Conservation (phyloP, 2,113 vertebrate genomes). For the Gallinago jamesoni region DNA sequence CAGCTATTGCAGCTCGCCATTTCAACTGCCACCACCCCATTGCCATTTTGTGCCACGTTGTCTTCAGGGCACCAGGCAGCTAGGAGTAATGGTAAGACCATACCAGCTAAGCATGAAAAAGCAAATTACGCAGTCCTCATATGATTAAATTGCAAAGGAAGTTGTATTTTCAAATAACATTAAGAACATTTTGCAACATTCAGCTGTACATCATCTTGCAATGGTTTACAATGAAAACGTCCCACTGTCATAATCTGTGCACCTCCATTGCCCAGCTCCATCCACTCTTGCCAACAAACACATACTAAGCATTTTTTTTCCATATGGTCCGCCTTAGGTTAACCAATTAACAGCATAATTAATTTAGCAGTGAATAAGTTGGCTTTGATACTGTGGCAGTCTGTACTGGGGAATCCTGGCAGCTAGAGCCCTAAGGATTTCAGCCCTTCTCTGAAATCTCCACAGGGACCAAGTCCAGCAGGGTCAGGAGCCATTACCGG, state of each 20-base stretch:
- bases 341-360: slow-evolving; percentile 10
- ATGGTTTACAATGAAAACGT: neutral
- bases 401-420: neutral
- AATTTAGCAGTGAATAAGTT: neutral
- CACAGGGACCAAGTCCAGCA: neutral
- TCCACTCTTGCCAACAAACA: neutral
- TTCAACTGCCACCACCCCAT: neutral
- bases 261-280: neutral
- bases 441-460: neutral
- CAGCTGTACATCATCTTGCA: neutral
- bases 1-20: neutral
- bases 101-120: neutral
- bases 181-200: neutral
- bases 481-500: neutral
- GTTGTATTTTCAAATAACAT: neutral
- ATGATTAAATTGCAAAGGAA: neutral
- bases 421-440: neutral
- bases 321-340: neutral
- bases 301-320: neutral
- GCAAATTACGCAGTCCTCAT: neutral
- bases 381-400: neutral
- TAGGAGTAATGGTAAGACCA: neutral
- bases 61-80: neutral
- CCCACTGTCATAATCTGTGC: neutral
- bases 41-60: neutral